Evolutionary conservation across 2,113 vertebrate genomes (phyloP).

Genomic region (Etheostoma spectabile): DNA sequence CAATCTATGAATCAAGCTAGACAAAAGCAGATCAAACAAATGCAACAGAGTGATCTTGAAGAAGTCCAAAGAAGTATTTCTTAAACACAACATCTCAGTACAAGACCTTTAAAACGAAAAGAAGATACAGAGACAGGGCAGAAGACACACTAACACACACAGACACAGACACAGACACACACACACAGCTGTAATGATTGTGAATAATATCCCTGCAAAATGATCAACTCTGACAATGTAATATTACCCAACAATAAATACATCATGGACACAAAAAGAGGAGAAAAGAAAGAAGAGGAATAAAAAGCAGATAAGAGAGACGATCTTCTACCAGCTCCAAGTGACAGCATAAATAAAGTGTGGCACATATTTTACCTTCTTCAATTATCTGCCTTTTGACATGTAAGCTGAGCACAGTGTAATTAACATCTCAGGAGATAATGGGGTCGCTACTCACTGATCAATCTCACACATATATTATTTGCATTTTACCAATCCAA

Average conservation of each 20-base stretch:
- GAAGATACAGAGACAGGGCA: conserved; percentile 7
- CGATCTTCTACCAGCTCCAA: conserved; percentile 72
- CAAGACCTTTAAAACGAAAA: conserved; percentile 13
- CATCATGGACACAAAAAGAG: conserved; percentile 57
- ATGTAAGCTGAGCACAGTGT: conserved; percentile 85
- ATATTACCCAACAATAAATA: conserved; percentile 81
- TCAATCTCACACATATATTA: conserved; percentile 87
- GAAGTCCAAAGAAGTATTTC: conserved; percentile 3
- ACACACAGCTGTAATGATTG: conserved; percentile 43
- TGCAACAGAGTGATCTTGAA: not conserved
- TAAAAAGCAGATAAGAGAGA: conserved; percentile 29
- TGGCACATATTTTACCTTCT: conserved; percentile 85
- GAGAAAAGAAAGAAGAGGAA: conserved; percentile 27
- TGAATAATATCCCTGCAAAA: conserved; percentile 72
- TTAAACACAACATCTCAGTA: not conserved
- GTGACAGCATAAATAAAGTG: conserved; percentile 86
- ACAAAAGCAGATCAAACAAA: conserved; percentile 7
- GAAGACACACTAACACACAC: conserved; percentile 11
- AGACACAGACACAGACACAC: not conserved
- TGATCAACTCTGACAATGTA: conserved; percentile 76
- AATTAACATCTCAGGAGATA: conserved; percentile 89
- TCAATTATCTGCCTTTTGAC: conserved; percentile 88
- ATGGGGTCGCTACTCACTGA: conserved; percentile 87
- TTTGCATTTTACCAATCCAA: conserved; percentile 79
- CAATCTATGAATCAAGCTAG: not conserved